Percentiles rank a stretch among this genome's conserved stretches.
Evolutionary conservation across 2,888 invertebrate species (phyloP).

Genomic region (Ecdyonurus torrentis): DNA sequence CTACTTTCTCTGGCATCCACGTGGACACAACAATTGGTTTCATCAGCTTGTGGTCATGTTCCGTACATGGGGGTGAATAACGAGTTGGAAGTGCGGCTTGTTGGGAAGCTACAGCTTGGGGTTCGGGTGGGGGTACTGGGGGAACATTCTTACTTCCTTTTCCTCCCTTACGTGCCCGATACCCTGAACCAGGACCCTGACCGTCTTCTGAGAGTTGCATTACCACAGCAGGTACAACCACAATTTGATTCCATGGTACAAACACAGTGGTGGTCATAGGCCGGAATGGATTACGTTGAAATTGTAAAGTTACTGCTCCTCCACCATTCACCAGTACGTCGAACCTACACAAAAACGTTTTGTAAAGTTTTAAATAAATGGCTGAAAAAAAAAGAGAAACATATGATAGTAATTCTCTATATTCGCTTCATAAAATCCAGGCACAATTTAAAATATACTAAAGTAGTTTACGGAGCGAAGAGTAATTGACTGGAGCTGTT

Average conservation of each 20-base stretch:
- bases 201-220: conserved; percentile 66
- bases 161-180: not conserved
- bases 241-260: conserved; percentile 96
- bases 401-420: too few species aligned
- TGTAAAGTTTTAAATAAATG: too few species aligned
- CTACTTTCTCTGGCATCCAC: conserved; percentile 79
- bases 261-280: conserved; percentile 76
- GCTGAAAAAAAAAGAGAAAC: too few species aligned
- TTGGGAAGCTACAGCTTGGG: not conserved
- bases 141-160: conserved; percentile 5
- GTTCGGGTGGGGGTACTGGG: conserved; percentile 11
- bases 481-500: too few species aligned
- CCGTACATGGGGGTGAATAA: conserved; percentile 52
- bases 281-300: conserved; percentile 88
- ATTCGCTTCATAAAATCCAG: too few species aligned
- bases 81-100: conserved; percentile 16
- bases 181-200: not conserved
- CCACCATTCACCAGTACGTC: conserved; percentile 98
- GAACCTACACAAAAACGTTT: conserved; percentile 52
- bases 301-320: conserved; percentile 89
- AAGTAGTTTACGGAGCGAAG: too few species aligned
- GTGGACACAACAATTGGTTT: conserved; percentile 77
- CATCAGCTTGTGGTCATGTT: conserved; percentile 72
- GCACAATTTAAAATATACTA: too few species aligned
- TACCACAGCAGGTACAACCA: conserved; percentile 74